Evolutionary conservation across 35 echinoderm and acorn worm species (phyloP).

Genomic region (Anneissia japonica): DNA sequence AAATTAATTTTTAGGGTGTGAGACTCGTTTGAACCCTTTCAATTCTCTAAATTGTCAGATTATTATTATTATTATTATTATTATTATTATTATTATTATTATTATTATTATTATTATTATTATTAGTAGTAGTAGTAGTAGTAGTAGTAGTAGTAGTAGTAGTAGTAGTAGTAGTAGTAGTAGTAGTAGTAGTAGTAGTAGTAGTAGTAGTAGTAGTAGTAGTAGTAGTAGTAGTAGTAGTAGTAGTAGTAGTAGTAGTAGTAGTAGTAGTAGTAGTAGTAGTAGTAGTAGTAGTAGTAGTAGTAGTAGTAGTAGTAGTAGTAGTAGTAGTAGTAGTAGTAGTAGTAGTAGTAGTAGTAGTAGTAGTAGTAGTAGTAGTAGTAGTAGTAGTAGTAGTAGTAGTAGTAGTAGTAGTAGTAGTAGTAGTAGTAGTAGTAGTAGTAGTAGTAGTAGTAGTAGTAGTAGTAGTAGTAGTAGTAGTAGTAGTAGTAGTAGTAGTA

Average conservation of each 20-base stretch:
- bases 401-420: constrained; percentile 3
- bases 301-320: constrained; percentile 4
- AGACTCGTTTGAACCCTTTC: not conserved
- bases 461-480: constrained; percentile 3
- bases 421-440: constrained; percentile 4
- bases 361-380: constrained; percentile 4
- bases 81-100: not conserved
- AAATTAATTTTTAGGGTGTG: no score
- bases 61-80: not conserved
- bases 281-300: constrained; percentile 3
- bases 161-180: constrained; percentile 3
- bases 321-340: constrained; percentile 3
- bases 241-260: constrained; percentile 4
- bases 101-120: not conserved
- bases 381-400: constrained; percentile 3
- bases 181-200: constrained; percentile 4
- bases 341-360: constrained; percentile 3
- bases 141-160: constrained; percentile 3
- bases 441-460: constrained; percentile 3
- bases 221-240: constrained; percentile 3
- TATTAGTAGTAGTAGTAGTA: constrained; percentile 1
- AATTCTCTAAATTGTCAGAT: not conserved
- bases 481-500: constrained; percentile 4
- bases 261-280: constrained; percentile 3
- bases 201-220: constrained; percentile 3